phyloP scores from a whole-genome alignment of 2,888 invertebrate genomes.

The Octonoba sinensis region DNA sequence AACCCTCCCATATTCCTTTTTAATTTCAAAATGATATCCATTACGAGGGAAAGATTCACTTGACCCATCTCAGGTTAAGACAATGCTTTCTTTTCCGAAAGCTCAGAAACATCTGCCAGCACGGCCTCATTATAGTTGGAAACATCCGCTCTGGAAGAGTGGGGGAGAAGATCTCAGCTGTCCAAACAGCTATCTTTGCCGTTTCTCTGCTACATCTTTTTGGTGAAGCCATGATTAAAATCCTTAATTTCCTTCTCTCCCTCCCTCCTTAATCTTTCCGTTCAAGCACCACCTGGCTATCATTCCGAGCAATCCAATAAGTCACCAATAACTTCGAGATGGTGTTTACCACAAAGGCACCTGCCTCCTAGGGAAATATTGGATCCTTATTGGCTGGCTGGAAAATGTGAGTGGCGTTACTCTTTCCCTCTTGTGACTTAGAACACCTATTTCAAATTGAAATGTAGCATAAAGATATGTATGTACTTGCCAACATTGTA shows the following conservation, averaged over 20 bases:
- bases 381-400: slow-evolving; percentile 21
- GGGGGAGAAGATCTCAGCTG: slow-evolving; percentile 38
- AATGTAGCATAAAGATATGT: too few species aligned
- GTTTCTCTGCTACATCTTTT: not conserved
- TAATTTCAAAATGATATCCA: slow-evolving; percentile 35
- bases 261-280: not conserved
- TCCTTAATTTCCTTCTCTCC: slow-evolving; percentile 12
- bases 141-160: slow-evolving; percentile 41
- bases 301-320: slow-evolving; percentile 34
- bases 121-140: slow-evolving; percentile 47
- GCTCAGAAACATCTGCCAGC: slow-evolving; percentile 46
- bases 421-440: too few species aligned
- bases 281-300: slow-evolving; percentile 30
- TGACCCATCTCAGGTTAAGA: slow-evolving; percentile 39
- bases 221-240: too few species aligned
- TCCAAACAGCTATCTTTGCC: slow-evolving; percentile 40
- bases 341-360: slow-evolving; percentile 32
- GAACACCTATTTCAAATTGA: too few species aligned
- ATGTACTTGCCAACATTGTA: too few species aligned
- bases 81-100: slow-evolving; percentile 37
- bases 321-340: slow-evolving; percentile 48
- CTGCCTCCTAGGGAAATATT: slow-evolving; percentile 9
- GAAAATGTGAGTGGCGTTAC: too few species aligned
- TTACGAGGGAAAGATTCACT: slow-evolving; percentile 32
- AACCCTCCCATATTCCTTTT: not conserved